Conservation (phyloP, 1,140 invertebrate genomes). For the Drosophila pruinosa region DNA sequence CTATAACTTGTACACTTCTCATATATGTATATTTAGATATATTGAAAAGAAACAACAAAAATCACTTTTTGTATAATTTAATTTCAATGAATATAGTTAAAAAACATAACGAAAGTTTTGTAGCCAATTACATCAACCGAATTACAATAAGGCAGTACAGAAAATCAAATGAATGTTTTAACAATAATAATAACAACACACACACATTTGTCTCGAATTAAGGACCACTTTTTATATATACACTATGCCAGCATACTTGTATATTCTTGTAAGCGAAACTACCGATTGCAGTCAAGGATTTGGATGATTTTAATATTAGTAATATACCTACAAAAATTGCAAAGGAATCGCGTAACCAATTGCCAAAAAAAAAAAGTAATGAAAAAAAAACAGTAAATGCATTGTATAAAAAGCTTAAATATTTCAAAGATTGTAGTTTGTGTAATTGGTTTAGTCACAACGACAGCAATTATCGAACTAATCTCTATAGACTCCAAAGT, state of each 20-base stretch:
- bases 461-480: constrained; percentile 13
- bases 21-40: constrained; percentile 5
- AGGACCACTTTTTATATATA: constrained; percentile 79
- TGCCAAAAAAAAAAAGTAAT: constrained; percentile 59
- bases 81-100: constrained; percentile 28
- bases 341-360: constrained; percentile 67
- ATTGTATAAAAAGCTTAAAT: constrained; percentile 45
- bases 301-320: constrained; percentile 67
- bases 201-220: constrained; percentile 69
- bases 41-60: not conserved
- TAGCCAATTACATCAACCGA: constrained; percentile 27
- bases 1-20: constrained; percentile 30
- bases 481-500: constrained; percentile 30
- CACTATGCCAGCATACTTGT: constrained; percentile 41
- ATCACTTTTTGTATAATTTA: constrained; percentile 40
- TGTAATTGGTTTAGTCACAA: constrained; percentile 21
- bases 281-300: constrained; percentile 72
- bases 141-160: constrained; percentile 7
- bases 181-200: constrained; percentile 11
- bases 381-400: constrained; percentile 29
- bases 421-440: constrained; percentile 40
- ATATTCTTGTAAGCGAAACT: constrained; percentile 68
- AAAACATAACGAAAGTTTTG: constrained; percentile 56
- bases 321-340: constrained; percentile 17
- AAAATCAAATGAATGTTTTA: constrained; percentile 41